Percentiles rank a stretch among this genome's conserved stretches.
Conservation (phyloP, 2,113 vertebrate species). For the Argyrosomus japonicus region DNA sequence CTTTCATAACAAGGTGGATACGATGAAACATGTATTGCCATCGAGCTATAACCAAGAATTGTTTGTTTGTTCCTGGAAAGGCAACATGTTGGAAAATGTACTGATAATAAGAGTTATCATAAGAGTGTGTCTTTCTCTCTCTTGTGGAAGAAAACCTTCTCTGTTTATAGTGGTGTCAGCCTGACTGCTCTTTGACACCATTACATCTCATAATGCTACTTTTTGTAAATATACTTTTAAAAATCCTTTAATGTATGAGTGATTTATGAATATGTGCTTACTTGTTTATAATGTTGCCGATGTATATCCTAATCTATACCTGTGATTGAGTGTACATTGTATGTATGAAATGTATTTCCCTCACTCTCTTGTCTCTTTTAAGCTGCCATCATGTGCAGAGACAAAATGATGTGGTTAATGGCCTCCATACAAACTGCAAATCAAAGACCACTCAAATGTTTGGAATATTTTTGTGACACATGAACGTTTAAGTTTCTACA, state of each 20-base stretch:
- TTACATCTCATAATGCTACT: no score
- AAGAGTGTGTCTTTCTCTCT: background rate
- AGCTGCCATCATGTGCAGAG: slow-evolving; percentile 7
- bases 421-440: slow-evolving; percentile 7
- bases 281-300: no score
- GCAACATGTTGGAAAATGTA: background rate
- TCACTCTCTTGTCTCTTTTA: background rate
- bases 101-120: no score
- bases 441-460: slow-evolving; percentile 17
- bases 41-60: background rate
- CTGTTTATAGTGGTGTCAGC: no score
- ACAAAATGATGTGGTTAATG: slow-evolving; percentile 1
- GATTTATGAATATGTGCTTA: no score
- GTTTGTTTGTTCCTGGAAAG: slow-evolving; percentile 17
- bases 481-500: background rate
- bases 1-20: background rate
- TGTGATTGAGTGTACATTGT: no score
- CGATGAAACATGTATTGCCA: background rate
- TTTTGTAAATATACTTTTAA: no score
- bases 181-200: no score
- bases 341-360: no score
- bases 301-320: no score
- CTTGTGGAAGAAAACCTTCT: no score
- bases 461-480: slow-evolving; percentile 30
- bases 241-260: no score